These are phyloP conservation scores for Silurus lanzhouensis DNA, from an alignment of 2,797 vertebrate genomes.

Conservation along the genomic window DNA sequence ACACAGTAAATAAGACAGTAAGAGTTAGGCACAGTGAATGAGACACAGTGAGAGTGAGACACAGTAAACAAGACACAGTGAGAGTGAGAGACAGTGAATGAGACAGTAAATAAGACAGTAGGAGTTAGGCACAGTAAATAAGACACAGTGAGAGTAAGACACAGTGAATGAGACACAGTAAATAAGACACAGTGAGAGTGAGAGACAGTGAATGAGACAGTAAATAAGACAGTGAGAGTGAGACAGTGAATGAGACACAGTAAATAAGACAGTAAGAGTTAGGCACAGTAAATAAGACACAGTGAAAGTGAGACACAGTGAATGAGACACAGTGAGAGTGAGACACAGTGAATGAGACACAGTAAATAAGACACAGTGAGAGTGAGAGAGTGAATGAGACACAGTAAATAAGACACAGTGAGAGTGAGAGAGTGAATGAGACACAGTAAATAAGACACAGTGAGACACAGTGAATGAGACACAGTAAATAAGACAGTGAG, in stretches of 20 bases:
- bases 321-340: not conserved
- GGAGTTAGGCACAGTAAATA: not conserved
- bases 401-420: not conserved
- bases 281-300: too few relatives aligned
- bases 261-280: not conserved
- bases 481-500: too few relatives aligned
- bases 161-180: not conserved
- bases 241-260: too few relatives aligned
- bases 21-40: not conserved
- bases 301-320: not conserved
- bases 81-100: not conserved
- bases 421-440: too few relatives aligned
- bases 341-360: not conserved
- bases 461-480: too few relatives aligned
- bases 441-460: not conserved
- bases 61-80: not conserved
- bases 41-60: not conserved
- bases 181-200: not conserved
- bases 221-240: too few relatives aligned
- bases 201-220: not conserved
- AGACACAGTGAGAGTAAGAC: not conserved
- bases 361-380: not conserved
- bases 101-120: not conserved
- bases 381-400: not conserved
- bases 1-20: not conserved